phyloP scores from a whole-genome alignment of 1,140 invertebrate genomes.

The Anastrepha obliqua region DNA sequence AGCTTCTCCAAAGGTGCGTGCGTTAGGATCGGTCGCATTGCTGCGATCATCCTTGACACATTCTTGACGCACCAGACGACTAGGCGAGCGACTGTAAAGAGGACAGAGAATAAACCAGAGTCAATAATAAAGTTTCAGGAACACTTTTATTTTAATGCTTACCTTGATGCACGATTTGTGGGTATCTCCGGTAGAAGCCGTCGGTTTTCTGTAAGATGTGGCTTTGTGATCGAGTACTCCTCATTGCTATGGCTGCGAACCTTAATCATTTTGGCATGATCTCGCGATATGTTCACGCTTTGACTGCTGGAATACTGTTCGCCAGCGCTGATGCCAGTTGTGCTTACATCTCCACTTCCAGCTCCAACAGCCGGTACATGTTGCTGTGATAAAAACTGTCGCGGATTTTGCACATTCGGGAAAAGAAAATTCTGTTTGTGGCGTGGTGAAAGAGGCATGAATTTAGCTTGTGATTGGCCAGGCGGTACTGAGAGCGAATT shows the following conservation, averaged over 20 bases:
- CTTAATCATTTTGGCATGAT: constrained; percentile 73
- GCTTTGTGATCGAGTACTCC: constrained; percentile 70
- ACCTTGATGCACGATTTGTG: constrained; percentile 60
- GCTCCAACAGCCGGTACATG: constrained; percentile 69
- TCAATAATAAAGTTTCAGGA: neutral
- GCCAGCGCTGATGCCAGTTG: constrained; percentile 62
- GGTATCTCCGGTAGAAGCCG: constrained; percentile 72
- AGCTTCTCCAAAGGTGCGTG: constrained; percentile 71
- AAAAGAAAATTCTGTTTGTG: constrained; percentile 73
- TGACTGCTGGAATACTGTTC: constrained; percentile 74
- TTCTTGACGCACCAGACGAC: constrained; percentile 71
- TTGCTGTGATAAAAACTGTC: constrained; percentile 72
- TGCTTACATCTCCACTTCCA: constrained; percentile 3
- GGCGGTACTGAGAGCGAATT: constrained; percentile 70
- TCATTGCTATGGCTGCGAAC: constrained; percentile 74
- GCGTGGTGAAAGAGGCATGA: constrained; percentile 72
- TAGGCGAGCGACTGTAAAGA: constrained; percentile 64
- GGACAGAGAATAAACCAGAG: neutral
- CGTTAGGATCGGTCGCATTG: constrained; percentile 38
- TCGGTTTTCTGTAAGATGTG: constrained; percentile 63
- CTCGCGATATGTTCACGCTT: constrained; percentile 71
- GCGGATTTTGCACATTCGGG: constrained; percentile 70
- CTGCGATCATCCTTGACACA: constrained; percentile 68
- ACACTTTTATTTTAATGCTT: neutral
- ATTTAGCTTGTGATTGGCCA: constrained; percentile 64